These are phyloP conservation scores for Thalassoma bifasciatum DNA, from an alignment of 2,113 vertebrate genomes.

Conservation along the genomic window DNA sequence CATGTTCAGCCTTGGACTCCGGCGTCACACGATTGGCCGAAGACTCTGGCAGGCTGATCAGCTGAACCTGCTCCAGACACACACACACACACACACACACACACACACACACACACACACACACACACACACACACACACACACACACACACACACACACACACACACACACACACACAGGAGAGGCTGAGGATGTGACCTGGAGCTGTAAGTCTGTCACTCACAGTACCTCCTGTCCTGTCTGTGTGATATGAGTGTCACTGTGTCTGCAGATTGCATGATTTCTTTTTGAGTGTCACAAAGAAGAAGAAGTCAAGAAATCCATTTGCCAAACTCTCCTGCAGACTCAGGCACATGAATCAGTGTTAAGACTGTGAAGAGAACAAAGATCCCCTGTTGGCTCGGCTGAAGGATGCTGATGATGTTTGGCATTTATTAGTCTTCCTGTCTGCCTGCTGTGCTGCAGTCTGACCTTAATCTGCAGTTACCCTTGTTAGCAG, in stretches of 20 bases:
- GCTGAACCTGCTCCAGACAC: constrained; percentile 27
- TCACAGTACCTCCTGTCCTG: background rate
- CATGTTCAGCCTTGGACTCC: constrained; percentile 37
- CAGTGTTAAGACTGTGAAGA: constrained; percentile 14
- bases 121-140: too few relatives aligned
- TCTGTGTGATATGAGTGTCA: background rate
- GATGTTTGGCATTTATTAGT: constrained; percentile 57
- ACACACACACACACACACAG: background rate
- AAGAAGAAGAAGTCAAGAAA: background rate
- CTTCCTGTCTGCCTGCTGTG: constrained; percentile 36
- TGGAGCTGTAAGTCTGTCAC: background rate
- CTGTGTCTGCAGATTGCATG: background rate
- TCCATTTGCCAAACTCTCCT: background rate
- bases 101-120: too few relatives aligned
- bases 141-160: too few relatives aligned
- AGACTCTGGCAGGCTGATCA: constrained; percentile 21
- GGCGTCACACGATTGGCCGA: constrained; percentile 47
- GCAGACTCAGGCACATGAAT: constrained; percentile 20
- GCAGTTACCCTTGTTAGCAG: constrained; percentile 75
- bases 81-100: background rate
- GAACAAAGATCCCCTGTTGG: constrained; percentile 24
- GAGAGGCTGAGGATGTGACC: background rate
- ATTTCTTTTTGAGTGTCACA: background rate
- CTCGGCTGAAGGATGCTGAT: constrained; percentile 28
- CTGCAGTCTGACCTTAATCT: constrained; percentile 76